Percentiles rank a stretch among this genome's conserved stretches.
Conservation (phyloP, 2,888 invertebrate genomes). For the Papilio demoleus region DNA sequence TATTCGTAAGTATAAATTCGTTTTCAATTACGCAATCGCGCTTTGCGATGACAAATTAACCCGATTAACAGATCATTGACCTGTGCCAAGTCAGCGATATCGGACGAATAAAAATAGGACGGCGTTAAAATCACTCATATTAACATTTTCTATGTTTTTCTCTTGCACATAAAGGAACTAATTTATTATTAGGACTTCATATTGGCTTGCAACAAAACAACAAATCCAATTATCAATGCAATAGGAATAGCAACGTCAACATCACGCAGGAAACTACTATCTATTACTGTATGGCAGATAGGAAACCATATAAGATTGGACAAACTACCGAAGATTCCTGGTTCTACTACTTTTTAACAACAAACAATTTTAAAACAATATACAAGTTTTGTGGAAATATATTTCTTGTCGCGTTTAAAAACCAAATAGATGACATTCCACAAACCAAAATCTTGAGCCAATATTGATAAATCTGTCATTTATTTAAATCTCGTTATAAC, state of each 20-base stretch:
- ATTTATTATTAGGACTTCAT: background rate
- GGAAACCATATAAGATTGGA: background rate
- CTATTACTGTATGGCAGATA: background rate
- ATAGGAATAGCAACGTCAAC: slow-evolving; percentile 22
- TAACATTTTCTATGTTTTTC: background rate
- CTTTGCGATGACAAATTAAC: slow-evolving; percentile 16
- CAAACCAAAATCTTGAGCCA: background rate
- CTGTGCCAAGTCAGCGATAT: slow-evolving; percentile 16
- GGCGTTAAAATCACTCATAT: background rate
- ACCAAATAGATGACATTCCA: background rate
- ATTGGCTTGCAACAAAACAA: slow-evolving; percentile 11
- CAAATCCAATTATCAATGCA: slow-evolving; percentile 34
- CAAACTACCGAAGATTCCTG: background rate
- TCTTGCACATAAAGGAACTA: slow-evolving; percentile 3
- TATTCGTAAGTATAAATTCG: background rate
- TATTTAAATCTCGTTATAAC: background rate
- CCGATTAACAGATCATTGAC: slow-evolving; percentile 14
- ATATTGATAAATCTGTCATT: background rate
- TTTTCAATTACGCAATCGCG: slow-evolving; percentile 7
- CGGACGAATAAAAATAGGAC: slow-evolving; percentile 11
- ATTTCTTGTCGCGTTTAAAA: background rate
- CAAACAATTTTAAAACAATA: background rate
- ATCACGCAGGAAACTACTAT: slow-evolving; percentile 2
- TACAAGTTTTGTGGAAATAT: background rate
- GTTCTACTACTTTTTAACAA: background rate